phyloP scores from a whole-genome alignment of 2,797 vertebrate species.

The Platyrinchus mystaceus region DNA sequence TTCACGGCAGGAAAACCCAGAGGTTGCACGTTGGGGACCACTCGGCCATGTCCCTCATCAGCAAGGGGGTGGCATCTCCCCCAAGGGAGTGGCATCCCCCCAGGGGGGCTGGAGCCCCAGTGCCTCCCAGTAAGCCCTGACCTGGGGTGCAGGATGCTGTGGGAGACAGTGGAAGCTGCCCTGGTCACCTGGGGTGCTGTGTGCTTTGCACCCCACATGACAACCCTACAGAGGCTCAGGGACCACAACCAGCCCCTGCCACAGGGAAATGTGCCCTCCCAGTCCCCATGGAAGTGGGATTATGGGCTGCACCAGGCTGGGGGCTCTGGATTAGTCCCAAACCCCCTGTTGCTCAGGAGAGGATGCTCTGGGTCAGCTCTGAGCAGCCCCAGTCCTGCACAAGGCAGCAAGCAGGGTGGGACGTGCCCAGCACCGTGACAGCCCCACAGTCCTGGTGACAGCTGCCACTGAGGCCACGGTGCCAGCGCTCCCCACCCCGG shows the following conservation, averaged over 20 bases:
- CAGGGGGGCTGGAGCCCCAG: background rate
- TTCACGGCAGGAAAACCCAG: background rate
- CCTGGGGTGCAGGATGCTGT: background rate
- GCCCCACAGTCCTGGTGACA: background rate
- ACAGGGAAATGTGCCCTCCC: background rate
- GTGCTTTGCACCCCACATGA: background rate
- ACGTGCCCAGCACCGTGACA: background rate
- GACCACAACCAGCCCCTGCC: too few species aligned
- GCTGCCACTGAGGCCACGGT: fast-evolving
- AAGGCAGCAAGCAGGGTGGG: background rate
- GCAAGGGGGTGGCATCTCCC: background rate
- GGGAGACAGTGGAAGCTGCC: fast-evolving
- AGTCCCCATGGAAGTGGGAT: background rate
- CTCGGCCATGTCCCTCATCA: fast-evolving
- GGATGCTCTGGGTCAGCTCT: background rate
- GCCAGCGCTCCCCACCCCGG: background rate
- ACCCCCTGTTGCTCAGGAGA: background rate
- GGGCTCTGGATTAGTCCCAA: background rate
- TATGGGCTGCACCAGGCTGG: background rate
- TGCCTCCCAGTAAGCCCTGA: background rate
- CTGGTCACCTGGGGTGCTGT: fast-evolving
- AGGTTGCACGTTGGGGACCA: background rate
- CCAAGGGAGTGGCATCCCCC: background rate
- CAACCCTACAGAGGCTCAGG: background rate
- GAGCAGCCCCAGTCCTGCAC: background rate